Percentiles rank a stretch among this genome's conserved stretches.
These are phyloP conservation scores for Ceratothoa steindachneri DNA, from an alignment of 2,888 invertebrate species.

Conservation along the genomic window DNA sequence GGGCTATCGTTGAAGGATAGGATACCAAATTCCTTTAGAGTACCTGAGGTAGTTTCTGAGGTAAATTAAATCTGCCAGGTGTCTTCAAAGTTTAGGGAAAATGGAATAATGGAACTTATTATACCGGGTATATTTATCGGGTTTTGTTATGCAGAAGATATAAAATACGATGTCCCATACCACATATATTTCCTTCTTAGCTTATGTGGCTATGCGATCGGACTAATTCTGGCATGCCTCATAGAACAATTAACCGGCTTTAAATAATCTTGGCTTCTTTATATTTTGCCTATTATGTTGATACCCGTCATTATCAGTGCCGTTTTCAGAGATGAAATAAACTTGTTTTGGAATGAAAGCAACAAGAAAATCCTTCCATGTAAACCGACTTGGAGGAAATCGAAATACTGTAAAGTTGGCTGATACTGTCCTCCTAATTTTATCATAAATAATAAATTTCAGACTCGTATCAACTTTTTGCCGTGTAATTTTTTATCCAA, in stretches of 20 bases:
- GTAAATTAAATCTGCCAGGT: not conserved
- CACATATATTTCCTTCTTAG: not conserved
- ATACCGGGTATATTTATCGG: not conserved
- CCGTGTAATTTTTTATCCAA: not conserved
- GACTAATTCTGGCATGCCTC: not conserved
- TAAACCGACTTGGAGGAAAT: not conserved
- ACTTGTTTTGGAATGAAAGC: not conserved
- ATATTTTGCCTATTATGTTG: not conserved
- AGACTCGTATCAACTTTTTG: not conserved
- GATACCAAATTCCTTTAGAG: not conserved
- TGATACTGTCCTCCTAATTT: not conserved
- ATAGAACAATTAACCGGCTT: not conserved
- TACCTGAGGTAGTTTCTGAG: not conserved
- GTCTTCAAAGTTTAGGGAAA: not conserved
- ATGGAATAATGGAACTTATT: not conserved
- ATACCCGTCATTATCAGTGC: not conserved
- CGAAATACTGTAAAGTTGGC: not conserved
- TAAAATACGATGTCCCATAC: not conserved
- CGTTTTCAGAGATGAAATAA: not conserved
- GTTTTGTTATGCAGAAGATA: not conserved
- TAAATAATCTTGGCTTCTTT: not conserved
- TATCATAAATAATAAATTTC: not conserved
- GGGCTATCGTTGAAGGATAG: not conserved
- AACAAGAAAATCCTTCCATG: not conserved
- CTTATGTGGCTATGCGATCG: not conserved